Conservation (phyloP, 2,888 invertebrate genomes). For the Cantharis rufa region DNA sequence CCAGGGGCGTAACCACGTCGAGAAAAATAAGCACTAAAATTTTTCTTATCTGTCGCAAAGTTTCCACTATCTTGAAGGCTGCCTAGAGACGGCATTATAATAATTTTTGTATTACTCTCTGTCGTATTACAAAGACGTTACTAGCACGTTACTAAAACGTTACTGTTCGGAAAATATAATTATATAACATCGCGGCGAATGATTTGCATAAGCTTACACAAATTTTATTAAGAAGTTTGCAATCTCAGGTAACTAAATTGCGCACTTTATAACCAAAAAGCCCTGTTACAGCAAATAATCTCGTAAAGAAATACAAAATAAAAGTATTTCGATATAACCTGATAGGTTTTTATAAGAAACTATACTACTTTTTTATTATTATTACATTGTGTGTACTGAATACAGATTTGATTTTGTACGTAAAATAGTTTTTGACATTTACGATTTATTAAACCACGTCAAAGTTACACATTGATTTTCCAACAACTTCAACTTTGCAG, state of each 20-base stretch:
- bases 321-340: background rate
- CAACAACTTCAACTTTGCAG: background rate
- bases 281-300: background rate
- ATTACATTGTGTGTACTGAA: background rate
- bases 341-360: background rate
- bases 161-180: background rate
- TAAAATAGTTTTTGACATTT: background rate
- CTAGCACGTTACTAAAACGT: background rate
- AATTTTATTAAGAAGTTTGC: background rate
- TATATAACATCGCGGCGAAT: background rate
- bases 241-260: background rate
- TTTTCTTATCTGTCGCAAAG: background rate
- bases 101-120: background rate
- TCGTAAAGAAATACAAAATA: background rate
- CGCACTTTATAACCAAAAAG: background rate
- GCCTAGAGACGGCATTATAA: background rate
- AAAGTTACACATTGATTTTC: background rate
- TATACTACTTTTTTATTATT: background rate
- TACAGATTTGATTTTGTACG: background rate
- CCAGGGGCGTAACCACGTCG: background rate
- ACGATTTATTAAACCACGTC: background rate
- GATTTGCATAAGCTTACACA: background rate
- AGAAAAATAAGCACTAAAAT: background rate
- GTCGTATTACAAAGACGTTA: background rate
- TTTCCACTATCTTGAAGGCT: background rate